Conservation (phyloP, 2,888 invertebrate species). For the Idaea aversata region DNA sequence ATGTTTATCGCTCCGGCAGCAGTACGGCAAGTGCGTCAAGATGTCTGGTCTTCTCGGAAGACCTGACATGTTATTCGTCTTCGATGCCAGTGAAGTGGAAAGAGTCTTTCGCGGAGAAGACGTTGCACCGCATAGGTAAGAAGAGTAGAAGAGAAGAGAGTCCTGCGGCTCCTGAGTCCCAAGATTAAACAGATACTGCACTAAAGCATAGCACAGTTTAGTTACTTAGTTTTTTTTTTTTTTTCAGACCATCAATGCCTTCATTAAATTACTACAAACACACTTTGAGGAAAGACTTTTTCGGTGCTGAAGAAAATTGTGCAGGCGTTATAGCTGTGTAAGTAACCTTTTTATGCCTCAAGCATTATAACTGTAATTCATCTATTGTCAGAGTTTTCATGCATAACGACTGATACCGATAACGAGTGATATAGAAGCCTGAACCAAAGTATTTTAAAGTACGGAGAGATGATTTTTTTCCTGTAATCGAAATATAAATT, state of each 20-base stretch:
- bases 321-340: constrained; percentile 88
- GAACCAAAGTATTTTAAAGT: no score
- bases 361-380: no score
- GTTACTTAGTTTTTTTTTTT: constrained; percentile 2
- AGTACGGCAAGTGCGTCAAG: constrained; percentile 85
- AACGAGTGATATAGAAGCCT: no score
- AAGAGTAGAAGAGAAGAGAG: background rate
- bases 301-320: constrained; percentile 80
- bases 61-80: constrained; percentile 87
- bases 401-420: no score
- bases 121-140: constrained; percentile 80
- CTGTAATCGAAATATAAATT: no score
- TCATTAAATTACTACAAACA: constrained; percentile 87
- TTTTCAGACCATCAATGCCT: constrained; percentile 85
- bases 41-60: constrained; percentile 84
- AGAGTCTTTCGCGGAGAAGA: constrained; percentile 85
- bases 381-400: no score
- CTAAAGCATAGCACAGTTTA: no score
- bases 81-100: constrained; percentile 86
- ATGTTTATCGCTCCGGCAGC: constrained; percentile 77
- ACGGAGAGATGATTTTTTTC: no score
- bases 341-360: constrained; percentile 48
- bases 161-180: background rate
- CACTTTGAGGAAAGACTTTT: constrained; percentile 83
- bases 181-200: background rate